Evolutionary conservation across 1,140 invertebrate genomes (phyloP).

Genomic region (Acromyrmex echinatior): DNA sequence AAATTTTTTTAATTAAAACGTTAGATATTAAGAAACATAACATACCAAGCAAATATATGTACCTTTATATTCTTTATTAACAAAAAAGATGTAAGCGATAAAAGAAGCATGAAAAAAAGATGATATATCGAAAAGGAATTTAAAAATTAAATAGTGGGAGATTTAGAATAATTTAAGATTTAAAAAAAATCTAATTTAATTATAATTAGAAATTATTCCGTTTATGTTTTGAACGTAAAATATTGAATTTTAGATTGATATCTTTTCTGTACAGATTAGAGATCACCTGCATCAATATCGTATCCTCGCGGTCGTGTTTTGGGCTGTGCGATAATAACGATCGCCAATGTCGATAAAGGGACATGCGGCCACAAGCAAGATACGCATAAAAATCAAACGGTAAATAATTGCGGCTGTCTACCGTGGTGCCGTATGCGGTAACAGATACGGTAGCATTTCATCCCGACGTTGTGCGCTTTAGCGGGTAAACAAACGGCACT

Average conservation of each 20-base stretch:
- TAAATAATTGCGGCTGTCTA: constrained; percentile 68
- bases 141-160: not conserved
- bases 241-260: not conserved
- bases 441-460: constrained; percentile 71
- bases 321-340: constrained; percentile 40
- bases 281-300: not conserved
- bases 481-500: constrained; percentile 75
- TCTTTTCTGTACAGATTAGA: not conserved
- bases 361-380: constrained; percentile 27
- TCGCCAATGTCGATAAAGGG: constrained; percentile 26
- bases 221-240: not conserved
- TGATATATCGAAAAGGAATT: too few relatives aligned
- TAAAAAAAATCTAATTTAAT: not conserved
- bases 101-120: too few relatives aligned
- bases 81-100: too few relatives aligned
- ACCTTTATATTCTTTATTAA: too few relatives aligned
- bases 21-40: too few relatives aligned
- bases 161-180: not conserved
- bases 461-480: constrained; percentile 64
- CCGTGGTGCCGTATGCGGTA: constrained; percentile 39
- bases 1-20: too few relatives aligned
- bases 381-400: constrained; percentile 66
- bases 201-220: not conserved
- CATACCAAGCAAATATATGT: too few relatives aligned
- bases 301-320: not conserved